Conservation (phyloP, 2,888 invertebrate species). For the Ormyrus thymus region DNA sequence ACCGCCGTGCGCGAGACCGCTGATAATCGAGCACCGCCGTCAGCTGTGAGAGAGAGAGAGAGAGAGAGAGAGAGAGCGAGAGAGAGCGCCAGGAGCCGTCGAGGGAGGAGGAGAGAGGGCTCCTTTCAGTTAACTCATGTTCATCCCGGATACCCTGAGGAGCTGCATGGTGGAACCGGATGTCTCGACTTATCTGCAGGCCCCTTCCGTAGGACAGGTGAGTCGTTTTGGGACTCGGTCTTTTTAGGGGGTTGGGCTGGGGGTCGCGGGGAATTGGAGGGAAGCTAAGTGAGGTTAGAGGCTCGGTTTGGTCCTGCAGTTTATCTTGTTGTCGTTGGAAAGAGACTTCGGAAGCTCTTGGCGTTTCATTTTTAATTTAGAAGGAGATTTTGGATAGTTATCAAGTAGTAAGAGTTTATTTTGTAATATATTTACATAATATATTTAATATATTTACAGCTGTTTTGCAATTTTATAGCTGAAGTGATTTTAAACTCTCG, state of each 20-base stretch:
- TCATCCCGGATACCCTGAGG: constrained; percentile 94
- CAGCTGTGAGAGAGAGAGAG: background rate
- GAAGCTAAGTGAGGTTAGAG: too few relatives aligned
- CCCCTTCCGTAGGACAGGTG: constrained; percentile 96
- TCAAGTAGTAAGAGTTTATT: too few relatives aligned
- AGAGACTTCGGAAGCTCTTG: too few relatives aligned
- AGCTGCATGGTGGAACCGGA: constrained; percentile 97
- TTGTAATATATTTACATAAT: too few relatives aligned
- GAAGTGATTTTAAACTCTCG: too few relatives aligned
- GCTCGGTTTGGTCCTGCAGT: background rate
- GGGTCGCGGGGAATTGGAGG: too few relatives aligned
- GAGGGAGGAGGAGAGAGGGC: constrained; percentile 45
- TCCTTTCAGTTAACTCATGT: constrained; percentile 78
- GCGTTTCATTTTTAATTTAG: too few relatives aligned
- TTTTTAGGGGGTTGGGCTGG: too few relatives aligned
- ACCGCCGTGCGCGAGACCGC: background rate
- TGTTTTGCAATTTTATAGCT: too few relatives aligned
- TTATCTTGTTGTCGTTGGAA: background rate
- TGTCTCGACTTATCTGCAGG: constrained; percentile 95
- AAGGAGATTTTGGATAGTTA: too few relatives aligned
- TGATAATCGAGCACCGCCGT: background rate
- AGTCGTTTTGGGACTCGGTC: background rate
- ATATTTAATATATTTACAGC: too few relatives aligned
- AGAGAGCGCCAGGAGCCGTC: constrained; percentile 35
- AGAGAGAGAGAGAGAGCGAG: constrained; percentile 2